A percentile compares a stretch with the other conserved stretches of the same genome.
phyloP scores from a whole-genome alignment of 2,113 vertebrate species.

The Gallinago jamesoni region DNA sequence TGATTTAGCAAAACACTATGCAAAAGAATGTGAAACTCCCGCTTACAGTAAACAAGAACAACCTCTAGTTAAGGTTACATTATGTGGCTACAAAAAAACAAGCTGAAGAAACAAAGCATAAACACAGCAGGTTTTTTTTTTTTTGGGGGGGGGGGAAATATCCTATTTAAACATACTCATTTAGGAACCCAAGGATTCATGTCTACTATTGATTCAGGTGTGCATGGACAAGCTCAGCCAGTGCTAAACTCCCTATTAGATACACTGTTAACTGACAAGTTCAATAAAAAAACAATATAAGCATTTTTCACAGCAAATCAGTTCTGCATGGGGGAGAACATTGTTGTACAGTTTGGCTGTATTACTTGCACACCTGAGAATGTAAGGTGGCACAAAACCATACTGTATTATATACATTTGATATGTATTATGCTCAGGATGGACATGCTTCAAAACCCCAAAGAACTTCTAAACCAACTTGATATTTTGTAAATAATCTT shows the following conservation, averaged over 20 bases:
- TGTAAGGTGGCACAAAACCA: background rate
- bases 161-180: background rate
- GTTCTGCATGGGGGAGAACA: background rate
- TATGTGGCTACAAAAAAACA: background rate
- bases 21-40: background rate
- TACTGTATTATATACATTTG: background rate
- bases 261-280: background rate
- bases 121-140: background rate
- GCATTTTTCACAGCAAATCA: background rate
- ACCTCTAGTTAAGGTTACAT: background rate
- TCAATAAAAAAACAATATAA: background rate
- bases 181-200: background rate
- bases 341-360: background rate
- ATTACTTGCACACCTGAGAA: background rate
- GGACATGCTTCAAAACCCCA: background rate
- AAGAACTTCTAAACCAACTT: background rate
- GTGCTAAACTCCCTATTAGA: background rate
- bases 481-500: background rate
- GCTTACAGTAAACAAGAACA: slow-evolving; percentile 19
- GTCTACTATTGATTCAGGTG: background rate
- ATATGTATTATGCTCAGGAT: background rate
- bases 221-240: background rate
- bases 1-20: background rate
- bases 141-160: background rate
- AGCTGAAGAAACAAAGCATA: background rate